Conservation (phyloP, 35 echinoderm and acorn worm species). For the Eucidaris tribuloides region DNA sequence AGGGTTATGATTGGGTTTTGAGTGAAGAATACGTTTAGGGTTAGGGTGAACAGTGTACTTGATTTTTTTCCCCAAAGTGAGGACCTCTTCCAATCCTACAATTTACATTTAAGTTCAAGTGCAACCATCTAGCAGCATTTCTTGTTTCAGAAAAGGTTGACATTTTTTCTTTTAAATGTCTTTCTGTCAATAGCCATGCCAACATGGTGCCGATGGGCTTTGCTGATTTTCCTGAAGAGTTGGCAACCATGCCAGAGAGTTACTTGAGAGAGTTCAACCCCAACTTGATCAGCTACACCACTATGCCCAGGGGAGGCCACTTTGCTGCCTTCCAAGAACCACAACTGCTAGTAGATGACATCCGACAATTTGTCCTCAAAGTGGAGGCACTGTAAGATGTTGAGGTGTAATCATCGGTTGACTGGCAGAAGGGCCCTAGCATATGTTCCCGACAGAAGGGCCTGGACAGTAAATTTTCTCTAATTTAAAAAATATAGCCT, state of each 20-base stretch:
- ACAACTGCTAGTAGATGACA: constrained; percentile 54
- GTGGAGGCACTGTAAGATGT: constrained; percentile 50
- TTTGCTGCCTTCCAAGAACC: constrained; percentile 84
- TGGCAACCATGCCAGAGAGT: neutral
- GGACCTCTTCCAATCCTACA: too few species aligned
- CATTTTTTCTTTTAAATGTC: neutral
- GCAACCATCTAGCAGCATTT: too few species aligned
- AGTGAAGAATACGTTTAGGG: too few species aligned
- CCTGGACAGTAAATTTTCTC: too few species aligned
- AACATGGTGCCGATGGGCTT: constrained; percentile 1
- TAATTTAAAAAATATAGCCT: too few species aligned
- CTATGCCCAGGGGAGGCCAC: constrained; percentile 73
- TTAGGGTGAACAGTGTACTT: too few species aligned
- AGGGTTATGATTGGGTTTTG: too few species aligned
- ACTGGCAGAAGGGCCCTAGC: too few species aligned
- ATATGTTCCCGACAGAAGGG: too few species aligned
- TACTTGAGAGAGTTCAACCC: constrained; percentile 5
- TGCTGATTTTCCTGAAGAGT: constrained; percentile 25
- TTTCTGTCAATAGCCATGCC: neutral
- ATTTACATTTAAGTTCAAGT: too few species aligned
- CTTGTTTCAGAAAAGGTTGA: neutral
- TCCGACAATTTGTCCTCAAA: constrained; percentile 78
- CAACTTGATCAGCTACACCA: constrained; percentile 68
- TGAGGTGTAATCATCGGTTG: too few species aligned
- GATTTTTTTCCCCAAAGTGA: too few species aligned